These are phyloP conservation scores for Barypeithes pellucidus DNA, from an alignment of 2,888 invertebrate genomes.

Conservation along the genomic window DNA sequence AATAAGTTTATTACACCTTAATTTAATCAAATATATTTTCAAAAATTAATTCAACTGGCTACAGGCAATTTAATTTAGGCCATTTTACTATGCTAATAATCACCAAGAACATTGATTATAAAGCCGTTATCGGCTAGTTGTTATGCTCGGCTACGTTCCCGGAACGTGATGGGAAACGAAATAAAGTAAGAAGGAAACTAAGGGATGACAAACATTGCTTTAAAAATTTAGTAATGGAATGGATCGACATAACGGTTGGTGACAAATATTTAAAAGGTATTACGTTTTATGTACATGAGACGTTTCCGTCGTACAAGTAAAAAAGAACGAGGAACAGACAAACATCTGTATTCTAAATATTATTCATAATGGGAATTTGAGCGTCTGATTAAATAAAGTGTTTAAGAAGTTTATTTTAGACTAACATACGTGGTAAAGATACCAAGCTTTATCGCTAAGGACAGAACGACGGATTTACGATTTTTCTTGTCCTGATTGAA, in stretches of 20 bases:
- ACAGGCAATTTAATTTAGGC: conserved; percentile 39
- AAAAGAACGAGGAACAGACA: neutral
- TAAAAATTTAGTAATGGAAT: conserved; percentile 42
- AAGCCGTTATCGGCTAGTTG: conserved; percentile 46
- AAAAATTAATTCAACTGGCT: conserved; percentile 14
- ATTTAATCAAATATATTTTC: neutral
- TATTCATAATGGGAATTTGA: too few relatives aligned
- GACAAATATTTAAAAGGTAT: conserved; percentile 18
- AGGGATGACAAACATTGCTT: conserved; percentile 47
- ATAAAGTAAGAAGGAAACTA: conserved; percentile 45
- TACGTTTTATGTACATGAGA: neutral
- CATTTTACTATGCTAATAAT: conserved; percentile 44
- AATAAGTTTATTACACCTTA: too few relatives aligned
- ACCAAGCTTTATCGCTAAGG: too few relatives aligned
- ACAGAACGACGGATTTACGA: too few relatives aligned
- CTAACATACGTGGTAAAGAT: too few relatives aligned
- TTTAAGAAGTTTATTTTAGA: too few relatives aligned
- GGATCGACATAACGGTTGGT: conserved; percentile 28
- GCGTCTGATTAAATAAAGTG: too few relatives aligned
- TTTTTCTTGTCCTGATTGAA: too few relatives aligned
- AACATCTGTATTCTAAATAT: too few relatives aligned
- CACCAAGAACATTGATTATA: conserved; percentile 42
- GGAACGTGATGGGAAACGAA: conserved; percentile 43
- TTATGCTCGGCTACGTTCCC: conserved; percentile 41
- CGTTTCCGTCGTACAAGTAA: neutral